A percentile compares a stretch with the other conserved stretches of the same genome.
Conservation (phyloP, 1,140 invertebrate species). For the Scylla paramamosain region DNA sequence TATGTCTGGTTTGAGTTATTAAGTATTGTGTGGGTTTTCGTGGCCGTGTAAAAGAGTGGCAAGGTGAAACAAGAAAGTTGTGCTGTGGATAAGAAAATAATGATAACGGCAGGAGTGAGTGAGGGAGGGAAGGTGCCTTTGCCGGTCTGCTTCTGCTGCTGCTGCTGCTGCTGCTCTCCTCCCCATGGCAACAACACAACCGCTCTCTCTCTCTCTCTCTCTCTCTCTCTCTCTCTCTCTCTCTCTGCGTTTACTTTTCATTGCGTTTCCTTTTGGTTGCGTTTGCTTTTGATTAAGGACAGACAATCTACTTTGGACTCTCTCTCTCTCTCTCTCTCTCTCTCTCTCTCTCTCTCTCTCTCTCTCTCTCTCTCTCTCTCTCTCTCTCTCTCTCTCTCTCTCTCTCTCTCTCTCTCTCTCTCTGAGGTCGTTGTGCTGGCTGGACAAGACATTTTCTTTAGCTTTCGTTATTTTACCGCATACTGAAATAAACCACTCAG, state of each 20-base stretch:
- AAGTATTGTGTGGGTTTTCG: not conserved
- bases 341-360: slow-evolving; percentile 17
- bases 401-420: not conserved
- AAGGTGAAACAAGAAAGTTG: not conserved
- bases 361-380: not conserved
- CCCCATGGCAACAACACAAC: not conserved
- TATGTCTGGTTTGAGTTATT: too few species aligned
- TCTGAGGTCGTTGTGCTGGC: not conserved
- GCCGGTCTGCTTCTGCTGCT: not conserved
- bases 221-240: slow-evolving; percentile 19
- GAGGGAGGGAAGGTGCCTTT: not conserved
- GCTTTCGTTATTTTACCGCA: not conserved
- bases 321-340: not conserved
- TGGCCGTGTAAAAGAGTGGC: not conserved
- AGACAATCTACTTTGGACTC: not conserved
- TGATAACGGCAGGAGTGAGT: not conserved
- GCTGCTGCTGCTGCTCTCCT: not conserved
- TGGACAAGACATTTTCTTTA: too few species aligned
- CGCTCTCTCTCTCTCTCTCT: not conserved
- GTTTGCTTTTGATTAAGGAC: too few species aligned
- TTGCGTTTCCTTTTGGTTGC: too few species aligned
- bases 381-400: slow-evolving; percentile 18
- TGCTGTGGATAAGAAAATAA: not conserved
- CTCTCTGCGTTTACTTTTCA: not conserved
- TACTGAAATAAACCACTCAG: not conserved